Percentiles rank a stretch among this genome's conserved stretches.
Conservation (phyloP, 2,113 vertebrate species). For the Cyphomyrus discorhynchus region DNA sequence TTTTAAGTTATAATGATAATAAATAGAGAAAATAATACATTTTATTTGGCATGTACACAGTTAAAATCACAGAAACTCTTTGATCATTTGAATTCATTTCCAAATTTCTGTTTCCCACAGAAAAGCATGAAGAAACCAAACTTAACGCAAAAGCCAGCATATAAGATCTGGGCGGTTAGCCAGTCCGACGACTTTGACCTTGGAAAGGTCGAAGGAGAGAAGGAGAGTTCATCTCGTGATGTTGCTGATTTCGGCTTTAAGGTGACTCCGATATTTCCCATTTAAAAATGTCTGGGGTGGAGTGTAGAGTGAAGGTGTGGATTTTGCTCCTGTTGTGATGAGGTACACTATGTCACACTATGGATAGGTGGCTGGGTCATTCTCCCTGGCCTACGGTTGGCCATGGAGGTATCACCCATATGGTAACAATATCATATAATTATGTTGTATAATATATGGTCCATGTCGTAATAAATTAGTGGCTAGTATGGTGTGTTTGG, state of each 20-base stretch:
- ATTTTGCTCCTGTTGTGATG: not conserved
- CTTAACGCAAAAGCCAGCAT: constrained; percentile 24
- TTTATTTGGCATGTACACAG: not conserved
- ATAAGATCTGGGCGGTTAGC: constrained; percentile 28
- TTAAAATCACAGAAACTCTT: not conserved
- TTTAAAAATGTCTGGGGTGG: not conserved
- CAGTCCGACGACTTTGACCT: constrained; percentile 18
- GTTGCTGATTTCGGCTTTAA: not conserved
- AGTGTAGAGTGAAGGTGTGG: not conserved
- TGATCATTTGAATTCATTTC: not conserved
- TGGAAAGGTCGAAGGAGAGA: not conserved
- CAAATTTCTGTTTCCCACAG: not conserved
- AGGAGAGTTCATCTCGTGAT: not conserved
- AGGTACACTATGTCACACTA: not conserved
- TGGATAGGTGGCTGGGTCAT: not conserved
- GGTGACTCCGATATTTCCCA: not conserved
- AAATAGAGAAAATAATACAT: not conserved
- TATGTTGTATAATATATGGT: not conserved
- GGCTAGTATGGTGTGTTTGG: not conserved
- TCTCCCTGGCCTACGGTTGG: not conserved
- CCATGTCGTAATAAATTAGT: not conserved
- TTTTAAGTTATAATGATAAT: not conserved
- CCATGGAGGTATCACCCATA: not conserved
- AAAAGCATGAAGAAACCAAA: not conserved
- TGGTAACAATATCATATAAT: not conserved